phyloP scores from a whole-genome alignment of 2,888 invertebrate species.

The Schrankia costaestrigalis region DNA sequence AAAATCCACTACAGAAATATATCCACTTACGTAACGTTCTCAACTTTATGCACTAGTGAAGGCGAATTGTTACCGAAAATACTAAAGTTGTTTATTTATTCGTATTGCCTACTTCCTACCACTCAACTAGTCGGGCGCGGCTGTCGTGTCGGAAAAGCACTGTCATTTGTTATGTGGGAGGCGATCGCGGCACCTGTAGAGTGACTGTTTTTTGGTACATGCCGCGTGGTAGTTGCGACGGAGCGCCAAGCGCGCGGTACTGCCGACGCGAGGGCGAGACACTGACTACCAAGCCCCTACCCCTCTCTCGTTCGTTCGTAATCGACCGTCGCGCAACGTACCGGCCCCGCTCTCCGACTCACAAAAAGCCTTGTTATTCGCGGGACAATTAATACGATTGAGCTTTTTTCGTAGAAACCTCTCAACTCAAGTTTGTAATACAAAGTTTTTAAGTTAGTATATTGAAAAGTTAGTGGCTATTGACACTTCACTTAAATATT shows the following conservation, averaged over 20 bases:
- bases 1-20: slow-evolving; percentile 17
- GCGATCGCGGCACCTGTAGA: slow-evolving; percentile 61
- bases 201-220: slow-evolving; percentile 50
- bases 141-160: slow-evolving; percentile 48
- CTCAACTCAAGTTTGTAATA: slow-evolving; percentile 24
- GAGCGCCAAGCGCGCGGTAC: slow-evolving; percentile 45
- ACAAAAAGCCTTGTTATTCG: slow-evolving; percentile 53
- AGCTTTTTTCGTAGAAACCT: slow-evolving; percentile 39
- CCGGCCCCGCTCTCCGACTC: slow-evolving; percentile 51
- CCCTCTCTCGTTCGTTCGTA: slow-evolving; percentile 42
- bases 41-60: slow-evolving; percentile 9
- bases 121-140: slow-evolving; percentile 46
- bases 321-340: slow-evolving; percentile 51
- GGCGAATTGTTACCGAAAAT: slow-evolving; percentile 16
- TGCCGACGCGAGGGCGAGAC: slow-evolving; percentile 43
- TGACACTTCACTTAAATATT: too few species aligned
- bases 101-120: slow-evolving; percentile 46
- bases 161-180: slow-evolving; percentile 55
- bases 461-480: background rate
- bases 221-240: slow-evolving; percentile 36
- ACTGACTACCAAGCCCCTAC: slow-evolving; percentile 51
- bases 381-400: slow-evolving; percentile 55
- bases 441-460: slow-evolving; percentile 13
- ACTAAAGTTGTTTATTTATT: slow-evolving; percentile 44
- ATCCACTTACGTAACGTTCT: slow-evolving; percentile 25